phyloP scores from a whole-genome alignment of 1,140 invertebrate species.

The Saccostrea cuccullata region DNA sequence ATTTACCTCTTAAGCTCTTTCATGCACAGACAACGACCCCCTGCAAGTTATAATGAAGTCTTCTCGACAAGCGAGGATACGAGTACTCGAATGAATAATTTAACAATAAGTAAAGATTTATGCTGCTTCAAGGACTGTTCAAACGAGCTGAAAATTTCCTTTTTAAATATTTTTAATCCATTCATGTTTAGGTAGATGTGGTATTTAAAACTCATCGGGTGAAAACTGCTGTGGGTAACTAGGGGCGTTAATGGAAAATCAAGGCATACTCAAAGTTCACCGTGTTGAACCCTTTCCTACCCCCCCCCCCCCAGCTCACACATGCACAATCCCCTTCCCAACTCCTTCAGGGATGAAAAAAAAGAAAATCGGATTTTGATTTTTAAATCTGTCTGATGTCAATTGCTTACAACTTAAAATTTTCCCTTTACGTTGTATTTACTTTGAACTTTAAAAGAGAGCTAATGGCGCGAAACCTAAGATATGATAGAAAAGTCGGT shows the following conservation, averaged over 20 bases:
- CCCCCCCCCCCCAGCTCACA: too few relatives aligned
- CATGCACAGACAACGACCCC: neutral
- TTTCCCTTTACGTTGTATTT: neutral
- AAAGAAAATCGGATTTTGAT: too few relatives aligned
- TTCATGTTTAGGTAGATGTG: slow-evolving; percentile 1
- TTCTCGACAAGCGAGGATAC: neutral
- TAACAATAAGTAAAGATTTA: neutral
- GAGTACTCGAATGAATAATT: neutral
- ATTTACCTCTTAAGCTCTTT: neutral
- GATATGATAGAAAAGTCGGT: slow-evolving; percentile 24
- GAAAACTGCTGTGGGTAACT: neutral
- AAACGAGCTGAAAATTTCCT: neutral
- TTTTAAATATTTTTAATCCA: slow-evolving; percentile 1
- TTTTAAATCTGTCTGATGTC: too few relatives aligned
- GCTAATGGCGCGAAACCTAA: slow-evolving; percentile 5
- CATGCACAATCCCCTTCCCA: too few relatives aligned
- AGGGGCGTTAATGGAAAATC: neutral
- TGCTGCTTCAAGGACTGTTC: neutral
- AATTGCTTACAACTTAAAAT: too few relatives aligned
- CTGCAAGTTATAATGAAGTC: neutral
- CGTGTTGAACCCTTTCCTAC: too few relatives aligned
- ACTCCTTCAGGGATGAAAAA: too few relatives aligned
- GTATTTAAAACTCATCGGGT: neutral
- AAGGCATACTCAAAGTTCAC: neutral
- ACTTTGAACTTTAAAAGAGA: slow-evolving; percentile 22